Conservation (phyloP, 2,888 invertebrate genomes). For the Xestoiulus laeticollis region DNA sequence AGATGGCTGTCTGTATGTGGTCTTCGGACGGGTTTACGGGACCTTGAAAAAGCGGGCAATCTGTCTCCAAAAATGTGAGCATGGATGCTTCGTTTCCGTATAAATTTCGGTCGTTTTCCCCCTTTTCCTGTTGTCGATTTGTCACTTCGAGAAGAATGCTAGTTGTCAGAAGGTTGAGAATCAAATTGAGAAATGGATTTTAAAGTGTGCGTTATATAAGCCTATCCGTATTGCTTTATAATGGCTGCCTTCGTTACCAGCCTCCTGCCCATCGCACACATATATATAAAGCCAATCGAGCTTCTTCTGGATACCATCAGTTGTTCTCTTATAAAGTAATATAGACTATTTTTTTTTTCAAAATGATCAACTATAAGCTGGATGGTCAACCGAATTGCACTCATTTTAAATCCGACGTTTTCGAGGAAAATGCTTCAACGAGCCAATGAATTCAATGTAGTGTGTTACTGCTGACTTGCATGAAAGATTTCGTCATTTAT, state of each 20-base stretch:
- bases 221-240: slow-evolving; percentile 46
- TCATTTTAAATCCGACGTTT: slow-evolving; percentile 15
- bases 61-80: slow-evolving; percentile 40
- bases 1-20: neutral
- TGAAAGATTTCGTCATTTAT: neutral
- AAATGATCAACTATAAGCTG: slow-evolving; percentile 31
- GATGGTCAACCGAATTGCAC: slow-evolving; percentile 23
- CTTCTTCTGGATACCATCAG: slow-evolving; percentile 3
- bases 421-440: neutral
- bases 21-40: neutral
- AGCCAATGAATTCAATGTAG: neutral
- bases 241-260: slow-evolving; percentile 14
- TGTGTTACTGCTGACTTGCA: neutral
- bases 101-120: slow-evolving; percentile 40
- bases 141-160: slow-evolving; percentile 49
- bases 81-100: slow-evolving; percentile 48
- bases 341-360: slow-evolving; percentile 3
- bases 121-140: slow-evolving; percentile 48
- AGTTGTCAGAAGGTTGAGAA: slow-evolving; percentile 50
- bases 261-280: slow-evolving; percentile 15
- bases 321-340: neutral
- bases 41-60: slow-evolving; percentile 20
- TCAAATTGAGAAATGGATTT: slow-evolving; percentile 50
- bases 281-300: slow-evolving; percentile 24
- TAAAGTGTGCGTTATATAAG: slow-evolving; percentile 49